A percentile compares a stretch with the other conserved stretches of the same genome.
phyloP scores from a whole-genome alignment of 2,113 vertebrate genomes.

The Dascyllus trimaculatus region DNA sequence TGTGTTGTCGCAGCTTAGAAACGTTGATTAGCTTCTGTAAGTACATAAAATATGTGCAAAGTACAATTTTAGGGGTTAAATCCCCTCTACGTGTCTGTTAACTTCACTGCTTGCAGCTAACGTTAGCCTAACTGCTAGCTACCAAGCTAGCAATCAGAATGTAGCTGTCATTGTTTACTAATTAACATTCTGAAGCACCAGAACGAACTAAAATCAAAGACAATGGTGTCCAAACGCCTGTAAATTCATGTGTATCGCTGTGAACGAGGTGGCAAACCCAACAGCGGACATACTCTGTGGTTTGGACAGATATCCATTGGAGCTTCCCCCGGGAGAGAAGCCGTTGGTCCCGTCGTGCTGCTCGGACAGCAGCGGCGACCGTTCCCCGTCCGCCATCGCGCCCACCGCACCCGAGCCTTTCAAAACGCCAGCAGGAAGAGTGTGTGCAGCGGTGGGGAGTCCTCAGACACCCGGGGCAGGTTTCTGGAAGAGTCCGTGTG shows the following conservation, averaged over 20 bases:
- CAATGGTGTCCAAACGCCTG: fast-evolving
- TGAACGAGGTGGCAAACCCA: background rate
- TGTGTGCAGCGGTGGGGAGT: background rate
- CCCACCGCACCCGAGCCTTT: background rate
- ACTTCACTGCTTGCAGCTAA: background rate
- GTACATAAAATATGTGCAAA: background rate
- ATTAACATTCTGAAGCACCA: no score
- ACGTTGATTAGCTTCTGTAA: background rate
- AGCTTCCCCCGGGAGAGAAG: slow-evolving; percentile 53
- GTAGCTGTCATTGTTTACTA: slow-evolving; percentile 17
- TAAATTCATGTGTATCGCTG: background rate
- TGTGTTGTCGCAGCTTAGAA: background rate
- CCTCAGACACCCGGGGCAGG: background rate
- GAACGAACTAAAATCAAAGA: background rate
- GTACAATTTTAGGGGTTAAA: background rate
- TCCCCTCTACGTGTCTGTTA: background rate
- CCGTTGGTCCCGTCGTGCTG: slow-evolving; percentile 71
- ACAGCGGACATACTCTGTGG: slow-evolving; percentile 59
- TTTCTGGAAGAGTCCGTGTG: background rate
- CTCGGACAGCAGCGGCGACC: slow-evolving; percentile 80
- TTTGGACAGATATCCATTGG: slow-evolving; percentile 42
- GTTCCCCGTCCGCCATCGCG: slow-evolving; percentile 79
- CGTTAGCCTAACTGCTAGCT: background rate
- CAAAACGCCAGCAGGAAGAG: background rate
- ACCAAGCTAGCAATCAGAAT: background rate